Evolutionary conservation across 1,140 invertebrate genomes (phyloP), one percentile per base, ranked within the genome.

Genomic region (Stegodyphus dumicola): DNA sequence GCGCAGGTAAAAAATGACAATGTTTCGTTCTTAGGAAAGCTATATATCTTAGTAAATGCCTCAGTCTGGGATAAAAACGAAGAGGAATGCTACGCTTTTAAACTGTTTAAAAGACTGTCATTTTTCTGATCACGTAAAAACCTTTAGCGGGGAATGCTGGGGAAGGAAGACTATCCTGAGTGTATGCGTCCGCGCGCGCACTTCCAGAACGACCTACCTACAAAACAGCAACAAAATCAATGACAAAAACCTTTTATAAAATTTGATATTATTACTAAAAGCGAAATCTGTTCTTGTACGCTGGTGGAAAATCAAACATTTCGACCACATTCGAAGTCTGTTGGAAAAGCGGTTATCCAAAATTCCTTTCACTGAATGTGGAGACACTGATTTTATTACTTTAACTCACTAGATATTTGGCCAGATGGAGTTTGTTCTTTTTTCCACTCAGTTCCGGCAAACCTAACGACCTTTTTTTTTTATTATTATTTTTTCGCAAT

Each of bases 231-330:
- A 33, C 33, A 33, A 67, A 67, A 67, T 67, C 65, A 67, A 67
- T 67, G 65, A 67, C 65, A 67, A 67, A 67, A 17, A n/a, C 33
- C 65, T 67, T 67, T 67, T 67, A 67, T 67, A 67, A 67, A 67
- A 67, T 67, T 67, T 67, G 65, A 67, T 17, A 67, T 67, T 67
- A 67, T 67, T 67, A 67, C 17, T 2, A 67, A 67, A 67, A 67
- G 17, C 10, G 17, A 17, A 17, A n/a, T 67, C 65, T 13, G 7
- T 15, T 67, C n/a, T 7, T 9, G 17, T 17, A 67, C 13, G 65
- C 17, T 67, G 9, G 10, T 67, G 13, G 65, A 67, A 67, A 67
- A 67, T 15, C 65, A 67, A 67, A n/a, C 65, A 18, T 17, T 17
- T 67, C 17, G 17, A 17, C 9, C 11, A 15, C 15, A 67, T 17